Conservation (phyloP, 2,888 invertebrate genomes). For the Herminia tarsipennalis region DNA sequence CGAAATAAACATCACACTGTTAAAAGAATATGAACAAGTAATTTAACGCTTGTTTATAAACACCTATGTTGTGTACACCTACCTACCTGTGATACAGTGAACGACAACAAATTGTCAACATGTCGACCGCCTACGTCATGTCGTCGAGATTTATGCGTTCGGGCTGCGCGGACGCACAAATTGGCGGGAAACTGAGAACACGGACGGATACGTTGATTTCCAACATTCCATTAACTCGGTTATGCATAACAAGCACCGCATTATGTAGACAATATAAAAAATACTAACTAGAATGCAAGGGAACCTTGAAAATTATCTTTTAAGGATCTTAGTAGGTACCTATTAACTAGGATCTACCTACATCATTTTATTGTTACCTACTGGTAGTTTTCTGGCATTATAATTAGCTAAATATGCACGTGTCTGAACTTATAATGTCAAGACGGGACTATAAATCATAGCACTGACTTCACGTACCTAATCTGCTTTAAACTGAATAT, state of each 20-base stretch:
- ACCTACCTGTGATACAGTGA: slow-evolving; percentile 37
- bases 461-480: slow-evolving; percentile 8
- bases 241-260: slow-evolving; percentile 63
- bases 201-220: slow-evolving; percentile 61
- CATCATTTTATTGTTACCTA: slow-evolving; percentile 34
- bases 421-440: slow-evolving; percentile 30
- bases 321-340: slow-evolving; percentile 43
- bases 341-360: slow-evolving; percentile 37
- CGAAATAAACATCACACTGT: slow-evolving; percentile 17
- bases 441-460: slow-evolving; percentile 12
- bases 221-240: slow-evolving; percentile 63
- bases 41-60: slow-evolving; percentile 37
- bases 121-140: slow-evolving; percentile 80
- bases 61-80: slow-evolving; percentile 26
- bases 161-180: slow-evolving; percentile 75
- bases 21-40: slow-evolving; percentile 28
- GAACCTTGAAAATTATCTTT: slow-evolving; percentile 57
- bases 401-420: slow-evolving; percentile 38
- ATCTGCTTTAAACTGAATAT: background rate
- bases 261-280: slow-evolving; percentile 50
- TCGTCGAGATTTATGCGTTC: slow-evolving; percentile 77
- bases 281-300: slow-evolving; percentile 46
- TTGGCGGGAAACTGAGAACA: slow-evolving; percentile 71
- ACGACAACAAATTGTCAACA: slow-evolving; percentile 77
- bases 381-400: slow-evolving; percentile 26